Percentiles rank a stretch among this genome's conserved stretches.
phyloP scores from a whole-genome alignment of 2,797 vertebrate species.

The Platalea minor region DNA sequence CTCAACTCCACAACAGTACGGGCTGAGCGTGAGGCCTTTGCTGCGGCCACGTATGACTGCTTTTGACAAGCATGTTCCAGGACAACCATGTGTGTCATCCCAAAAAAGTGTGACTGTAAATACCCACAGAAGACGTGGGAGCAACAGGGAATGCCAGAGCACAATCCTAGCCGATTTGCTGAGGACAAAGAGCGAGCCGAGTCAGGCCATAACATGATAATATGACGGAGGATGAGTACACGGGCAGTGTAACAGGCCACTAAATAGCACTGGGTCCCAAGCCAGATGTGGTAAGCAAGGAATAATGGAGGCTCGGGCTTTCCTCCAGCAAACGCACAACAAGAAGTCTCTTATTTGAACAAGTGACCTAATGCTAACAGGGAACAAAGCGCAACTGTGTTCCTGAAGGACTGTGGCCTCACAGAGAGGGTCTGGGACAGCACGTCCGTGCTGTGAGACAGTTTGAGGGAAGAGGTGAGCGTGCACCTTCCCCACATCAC shows the following conservation, averaged over 20 bases:
- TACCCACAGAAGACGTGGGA: not conserved
- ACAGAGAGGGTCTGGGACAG: not conserved
- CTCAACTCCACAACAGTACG: accelerated
- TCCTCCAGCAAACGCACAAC: not conserved
- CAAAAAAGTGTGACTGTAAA: not conserved
- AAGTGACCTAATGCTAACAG: not conserved
- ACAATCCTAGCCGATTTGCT: not conserved
- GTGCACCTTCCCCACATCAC: not conserved
- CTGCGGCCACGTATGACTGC: accelerated
- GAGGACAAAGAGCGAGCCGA: not conserved
- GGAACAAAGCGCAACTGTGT: conserved; percentile 3
- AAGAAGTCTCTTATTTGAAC: not conserved
- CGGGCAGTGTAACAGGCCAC: not conserved
- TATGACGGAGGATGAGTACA: not conserved
- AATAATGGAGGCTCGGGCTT: not conserved
- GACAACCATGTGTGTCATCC: not conserved
- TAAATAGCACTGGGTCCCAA: not conserved
- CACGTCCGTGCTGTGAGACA: accelerated
- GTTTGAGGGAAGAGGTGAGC: not conserved
- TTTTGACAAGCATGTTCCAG: not conserved
- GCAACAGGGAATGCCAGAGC: accelerated
- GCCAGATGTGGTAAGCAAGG: not conserved
- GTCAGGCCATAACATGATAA: not conserved
- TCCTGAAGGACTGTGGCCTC: not conserved
- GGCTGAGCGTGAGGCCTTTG: not conserved